Evolutionary conservation across 2,797 vertebrate genomes (phyloP).

Genomic region (Falco biarmicus): DNA sequence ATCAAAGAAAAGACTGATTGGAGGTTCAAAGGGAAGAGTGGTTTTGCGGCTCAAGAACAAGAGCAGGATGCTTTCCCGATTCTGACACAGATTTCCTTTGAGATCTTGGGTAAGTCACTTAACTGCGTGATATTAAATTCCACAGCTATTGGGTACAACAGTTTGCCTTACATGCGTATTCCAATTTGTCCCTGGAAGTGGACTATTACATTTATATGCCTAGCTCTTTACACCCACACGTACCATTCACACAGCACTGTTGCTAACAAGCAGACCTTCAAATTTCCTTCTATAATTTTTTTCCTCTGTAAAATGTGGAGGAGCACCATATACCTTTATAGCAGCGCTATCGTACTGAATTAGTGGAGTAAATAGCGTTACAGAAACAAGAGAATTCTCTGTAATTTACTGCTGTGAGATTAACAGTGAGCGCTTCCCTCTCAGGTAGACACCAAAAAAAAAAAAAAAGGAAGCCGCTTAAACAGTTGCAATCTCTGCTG

Average conservation of each 20-base stretch:
- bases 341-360: neutral
- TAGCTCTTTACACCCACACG: neutral
- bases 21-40: slow-evolving; percentile 61
- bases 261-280: neutral
- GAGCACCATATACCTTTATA: neutral
- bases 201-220: neutral
- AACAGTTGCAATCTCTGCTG: neutral
- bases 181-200: slow-evolving; percentile 5
- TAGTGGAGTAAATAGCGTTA: neutral
- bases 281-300: neutral
- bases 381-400: neutral
- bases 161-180: neutral
- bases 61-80: slow-evolving; percentile 29
- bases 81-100: slow-evolving; percentile 65
- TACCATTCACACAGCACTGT: neutral
- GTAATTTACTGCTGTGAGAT: neutral
- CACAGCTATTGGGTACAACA: neutral
- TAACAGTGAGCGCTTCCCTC: neutral
- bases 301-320: neutral
- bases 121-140: slow-evolving; percentile 53
- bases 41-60: slow-evolving; percentile 58
- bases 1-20: slow-evolving; percentile 68
- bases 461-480: neutral
- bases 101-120: slow-evolving; percentile 40
- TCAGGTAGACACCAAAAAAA: neutral